A percentile compares a stretch with the other conserved stretches of the same genome.
phyloP scores from a whole-genome alignment of 2,113 vertebrate species.

The Suncus etruscus region DNA sequence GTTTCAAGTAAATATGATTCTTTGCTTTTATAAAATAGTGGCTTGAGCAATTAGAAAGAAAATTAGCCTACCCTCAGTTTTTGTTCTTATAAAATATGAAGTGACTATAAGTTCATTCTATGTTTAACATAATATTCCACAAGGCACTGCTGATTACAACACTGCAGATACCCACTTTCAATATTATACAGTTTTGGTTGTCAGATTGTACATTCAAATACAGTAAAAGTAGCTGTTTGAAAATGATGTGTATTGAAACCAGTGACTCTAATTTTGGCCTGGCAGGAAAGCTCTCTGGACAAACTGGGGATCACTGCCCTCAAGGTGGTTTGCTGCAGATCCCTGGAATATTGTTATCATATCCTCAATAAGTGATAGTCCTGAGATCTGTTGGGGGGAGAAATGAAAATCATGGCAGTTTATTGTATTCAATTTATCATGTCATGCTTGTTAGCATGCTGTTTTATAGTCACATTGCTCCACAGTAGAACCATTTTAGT shows the following conservation, averaged over 20 bases:
- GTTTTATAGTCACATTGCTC: conserved; percentile 88
- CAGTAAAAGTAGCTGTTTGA: neutral
- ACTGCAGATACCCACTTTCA: neutral
- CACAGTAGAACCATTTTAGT: conserved; percentile 84
- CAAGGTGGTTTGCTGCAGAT: neutral
- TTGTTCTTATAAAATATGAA: neutral
- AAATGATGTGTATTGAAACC: neutral
- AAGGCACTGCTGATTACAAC: neutral
- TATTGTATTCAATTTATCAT: conserved; percentile 86
- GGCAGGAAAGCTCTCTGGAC: neutral
- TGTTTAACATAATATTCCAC: neutral
- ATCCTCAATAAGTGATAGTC: conserved; percentile 80
- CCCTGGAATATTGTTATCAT: conserved; percentile 55
- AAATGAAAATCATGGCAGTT: conserved; percentile 84
- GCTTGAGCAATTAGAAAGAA: neutral
- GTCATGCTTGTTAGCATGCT: conserved; percentile 86
- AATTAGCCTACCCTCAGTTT: neutral
- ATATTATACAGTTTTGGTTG: neutral
- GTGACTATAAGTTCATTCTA: neutral
- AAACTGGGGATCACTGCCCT: neutral
- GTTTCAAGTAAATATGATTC: neutral
- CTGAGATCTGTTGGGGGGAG: conserved; percentile 76
- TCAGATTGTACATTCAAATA: neutral
- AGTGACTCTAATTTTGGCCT: neutral
- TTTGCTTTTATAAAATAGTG: conserved; percentile 18